Evolutionary conservation across 2,797 vertebrate genomes (phyloP).

Genomic region (Tachyglossus aculeatus): DNA sequence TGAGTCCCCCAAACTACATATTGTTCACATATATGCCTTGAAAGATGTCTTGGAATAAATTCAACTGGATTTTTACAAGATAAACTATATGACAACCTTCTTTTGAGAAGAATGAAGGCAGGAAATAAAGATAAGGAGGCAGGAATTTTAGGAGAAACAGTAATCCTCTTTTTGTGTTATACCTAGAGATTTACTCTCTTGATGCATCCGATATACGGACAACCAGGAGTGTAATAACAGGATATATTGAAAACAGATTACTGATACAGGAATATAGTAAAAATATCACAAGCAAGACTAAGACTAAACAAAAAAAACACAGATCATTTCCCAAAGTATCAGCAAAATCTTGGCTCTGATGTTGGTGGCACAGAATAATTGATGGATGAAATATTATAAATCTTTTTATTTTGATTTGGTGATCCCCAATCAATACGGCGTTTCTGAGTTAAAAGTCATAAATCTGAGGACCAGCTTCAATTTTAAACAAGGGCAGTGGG

Average conservation of each 20-base stretch:
- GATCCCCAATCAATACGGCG: neutral
- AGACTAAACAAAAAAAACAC: no score
- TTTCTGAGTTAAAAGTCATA: conserved; percentile 38
- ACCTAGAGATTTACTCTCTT: neutral
- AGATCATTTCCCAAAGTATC: no score
- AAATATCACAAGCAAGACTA: no score
- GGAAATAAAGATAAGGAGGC: no score
- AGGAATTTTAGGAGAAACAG: neutral
- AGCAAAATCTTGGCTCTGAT: neutral
- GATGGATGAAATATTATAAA: conserved; percentile 35
- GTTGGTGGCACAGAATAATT: conserved; percentile 18
- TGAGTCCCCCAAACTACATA: no score
- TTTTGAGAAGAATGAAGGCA: no score
- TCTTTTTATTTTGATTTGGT: conserved; percentile 9
- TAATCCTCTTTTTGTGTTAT: neutral
- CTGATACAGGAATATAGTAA: neutral
- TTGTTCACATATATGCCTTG: no score
- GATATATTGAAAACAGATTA: no score
- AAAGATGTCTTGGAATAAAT: no score
- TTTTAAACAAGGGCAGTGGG: conserved; percentile 14
- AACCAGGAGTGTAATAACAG: neutral
- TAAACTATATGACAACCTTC: no score
- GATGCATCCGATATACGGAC: neutral
- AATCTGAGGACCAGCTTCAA: conserved; percentile 20
- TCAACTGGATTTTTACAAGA: no score